Evolutionary conservation across 1,140 invertebrate genomes (phyloP).

Genomic region (Metaphire vulgaris): DNA sequence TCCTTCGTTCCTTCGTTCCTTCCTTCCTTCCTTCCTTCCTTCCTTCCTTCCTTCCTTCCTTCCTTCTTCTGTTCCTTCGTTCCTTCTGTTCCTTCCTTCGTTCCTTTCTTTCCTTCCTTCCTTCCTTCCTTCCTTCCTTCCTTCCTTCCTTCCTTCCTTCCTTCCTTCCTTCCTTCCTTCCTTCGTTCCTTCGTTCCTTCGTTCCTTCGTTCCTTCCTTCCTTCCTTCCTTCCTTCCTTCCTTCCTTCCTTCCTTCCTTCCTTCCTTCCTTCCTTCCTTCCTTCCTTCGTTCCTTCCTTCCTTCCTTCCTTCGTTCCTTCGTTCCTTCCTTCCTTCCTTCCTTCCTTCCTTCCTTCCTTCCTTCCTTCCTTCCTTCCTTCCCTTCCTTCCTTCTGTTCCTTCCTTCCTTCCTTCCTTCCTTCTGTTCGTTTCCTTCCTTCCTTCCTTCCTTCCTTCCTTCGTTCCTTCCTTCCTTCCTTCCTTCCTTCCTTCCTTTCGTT

Average conservation of each 20-base stretch:
- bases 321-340: neutral
- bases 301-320: neutral
- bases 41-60: neutral
- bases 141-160: neutral
- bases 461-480: neutral
- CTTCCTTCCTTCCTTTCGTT: neutral
- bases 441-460: neutral
- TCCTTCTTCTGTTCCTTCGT: neutral
- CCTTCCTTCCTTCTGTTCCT: neutral
- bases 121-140: neutral
- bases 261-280: neutral
- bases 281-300: neutral
- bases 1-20: neutral
- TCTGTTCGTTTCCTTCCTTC: neutral
- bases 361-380: neutral
- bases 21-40: neutral
- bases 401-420: neutral
- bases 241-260: neutral
- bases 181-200: neutral
- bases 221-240: conserved; percentile 1
- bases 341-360: neutral
- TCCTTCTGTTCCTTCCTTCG: neutral
- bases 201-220: neutral
- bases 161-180: neutral
- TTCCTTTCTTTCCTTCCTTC: neutral